Evolutionary conservation across 2,888 invertebrate genomes (phyloP), one percentile per base, ranked within the genome.

Genomic region (Polyploca ridens): DNA sequence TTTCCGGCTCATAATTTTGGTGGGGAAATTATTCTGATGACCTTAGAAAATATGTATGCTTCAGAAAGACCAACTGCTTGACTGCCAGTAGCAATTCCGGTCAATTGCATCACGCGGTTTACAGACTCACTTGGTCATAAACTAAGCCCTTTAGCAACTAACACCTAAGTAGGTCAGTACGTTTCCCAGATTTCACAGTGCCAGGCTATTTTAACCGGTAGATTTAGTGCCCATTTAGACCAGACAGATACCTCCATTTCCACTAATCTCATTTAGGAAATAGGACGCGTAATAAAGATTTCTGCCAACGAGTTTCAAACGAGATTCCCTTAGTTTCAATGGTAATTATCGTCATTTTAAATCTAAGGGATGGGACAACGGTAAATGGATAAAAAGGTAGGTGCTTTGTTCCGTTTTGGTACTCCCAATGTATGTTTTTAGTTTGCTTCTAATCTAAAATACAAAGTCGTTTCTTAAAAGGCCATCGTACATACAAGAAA

Each of bases 301-400:
- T 41, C 13, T 27, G 6, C 5, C 11, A 19, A 41, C 38, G 59
- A 35, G 35, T 27, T 41, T 7, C 16, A 14, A 60, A 60, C 38
- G 59, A 38, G 6, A 59, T 6, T 16, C 7, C 35, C 35, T 0
- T 35, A 59, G 27, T 35, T 59, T 60, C 60, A 60, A 35, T 35
- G 38, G 60, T 41, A 41, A 61, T 61, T 61, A 61, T 27, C 41
- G 44, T 61, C 41, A 44, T 13, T 8, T 16, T 38, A 19, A 61
- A 61, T 61, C 61, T 61, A 41, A 14, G 41, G 27, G 27, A 13
- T 19, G 19, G 19, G 19, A 19, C 19, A 54, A 54, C 19, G 54
- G 11, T 27, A 27, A 27, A 27, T 16, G 19, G 61, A 13, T 38
- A 16, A 16, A n/a, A 16, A 16, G 10, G 7, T 16, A 16, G 10